Evolutionary conservation across 53 echinoderm and acorn worm species (phyloP), one percentile per base, ranked within the genome.

Genomic region (Pentamera pediparva): DNA sequence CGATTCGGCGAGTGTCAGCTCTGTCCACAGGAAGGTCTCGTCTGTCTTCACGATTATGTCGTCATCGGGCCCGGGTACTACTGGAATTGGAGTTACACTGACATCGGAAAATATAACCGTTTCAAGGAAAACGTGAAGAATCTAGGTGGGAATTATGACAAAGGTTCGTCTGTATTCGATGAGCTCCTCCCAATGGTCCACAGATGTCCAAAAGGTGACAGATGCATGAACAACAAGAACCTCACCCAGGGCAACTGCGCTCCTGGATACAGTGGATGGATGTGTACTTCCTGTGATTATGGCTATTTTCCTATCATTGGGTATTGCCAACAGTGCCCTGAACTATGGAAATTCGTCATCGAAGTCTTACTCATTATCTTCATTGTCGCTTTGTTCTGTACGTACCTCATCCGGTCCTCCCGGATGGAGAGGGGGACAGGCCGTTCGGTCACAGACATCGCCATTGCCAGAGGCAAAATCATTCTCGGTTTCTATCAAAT

Each of bases 31-130:
- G 50, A 25, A 13, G 70, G 70, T 28, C 21, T 48, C 28, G 24
- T 27, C 12, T 69, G 70, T 20, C 26, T 25, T 2, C 7, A 69
- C 18, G 70, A 69, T 48, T 69, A 69, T 31, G 33, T 45, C 25
- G 49, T 50, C 18, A 28, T 69, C 10, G 10, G 18, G n/a, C 49
- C 39, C 0, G 70, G 49, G 15, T 69, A 69, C 32, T 69, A 69
- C 49, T 69, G 70, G 70, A 48, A 69, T 20, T 69, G 70, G 70
- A 69, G 32, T 69, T 48, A 27, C 10, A 45, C 70, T 19, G 49
- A 69, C n/a, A 8, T 69, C 12, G 31, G 28, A 9, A 33, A 47
- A 8, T 69, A 69, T 50, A 69, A 28, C 45, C 10, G 31, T 15
- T 69, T 69, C 30, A 26, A 47, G 6, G 30, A 28, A 8, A 69